Evolutionary conservation across 2,797 vertebrate genomes (phyloP).

Genomic region (Amniataba percoides): DNA sequence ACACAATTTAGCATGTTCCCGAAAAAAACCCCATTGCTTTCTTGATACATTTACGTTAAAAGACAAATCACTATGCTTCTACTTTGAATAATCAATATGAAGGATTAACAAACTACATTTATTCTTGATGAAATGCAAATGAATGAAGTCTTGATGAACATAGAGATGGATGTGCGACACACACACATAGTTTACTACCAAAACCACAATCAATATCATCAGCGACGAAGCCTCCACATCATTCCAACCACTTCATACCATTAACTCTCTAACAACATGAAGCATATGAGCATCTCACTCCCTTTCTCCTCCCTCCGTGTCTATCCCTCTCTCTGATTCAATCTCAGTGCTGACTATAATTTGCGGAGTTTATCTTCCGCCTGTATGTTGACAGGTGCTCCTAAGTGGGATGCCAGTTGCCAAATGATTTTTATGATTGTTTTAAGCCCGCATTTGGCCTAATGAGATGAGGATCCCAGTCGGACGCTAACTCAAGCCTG

Average conservation of each 20-base stretch:
- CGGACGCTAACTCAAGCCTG: conserved; percentile 93
- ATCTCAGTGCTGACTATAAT: conserved; percentile 83
- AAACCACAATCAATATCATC: conserved; percentile 98
- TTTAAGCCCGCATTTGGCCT: conserved; percentile 94
- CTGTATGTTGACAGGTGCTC: conserved; percentile 92
- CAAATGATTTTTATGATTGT: conserved; percentile 98
- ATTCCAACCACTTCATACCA: conserved; percentile 91
- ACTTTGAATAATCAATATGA: conserved; percentile 62
- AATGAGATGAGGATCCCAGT: conserved; percentile 98
- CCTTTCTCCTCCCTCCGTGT: conserved; percentile 25
- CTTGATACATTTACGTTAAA: conserved; percentile 35
- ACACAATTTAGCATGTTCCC: neutral
- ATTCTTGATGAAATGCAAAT: conserved; percentile 87
- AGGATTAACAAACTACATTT: conserved; percentile 70
- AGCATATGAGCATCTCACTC: conserved; percentile 84
- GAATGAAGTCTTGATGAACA: conserved; percentile 88
- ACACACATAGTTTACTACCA: conserved; percentile 66
- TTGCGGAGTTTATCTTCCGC: conserved; percentile 92
- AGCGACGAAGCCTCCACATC: conserved; percentile 89
- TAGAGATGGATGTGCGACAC: conserved; percentile 85
- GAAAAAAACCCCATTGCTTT: conserved; percentile 11
- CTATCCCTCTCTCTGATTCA: conserved; percentile 38
- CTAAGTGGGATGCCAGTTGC: conserved; percentile 92
- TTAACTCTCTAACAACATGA: conserved; percentile 89
- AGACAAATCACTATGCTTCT: conserved; percentile 50